phyloP scores from a whole-genome alignment of 2,113 vertebrate species.

The Pollachius pollachius region DNA sequence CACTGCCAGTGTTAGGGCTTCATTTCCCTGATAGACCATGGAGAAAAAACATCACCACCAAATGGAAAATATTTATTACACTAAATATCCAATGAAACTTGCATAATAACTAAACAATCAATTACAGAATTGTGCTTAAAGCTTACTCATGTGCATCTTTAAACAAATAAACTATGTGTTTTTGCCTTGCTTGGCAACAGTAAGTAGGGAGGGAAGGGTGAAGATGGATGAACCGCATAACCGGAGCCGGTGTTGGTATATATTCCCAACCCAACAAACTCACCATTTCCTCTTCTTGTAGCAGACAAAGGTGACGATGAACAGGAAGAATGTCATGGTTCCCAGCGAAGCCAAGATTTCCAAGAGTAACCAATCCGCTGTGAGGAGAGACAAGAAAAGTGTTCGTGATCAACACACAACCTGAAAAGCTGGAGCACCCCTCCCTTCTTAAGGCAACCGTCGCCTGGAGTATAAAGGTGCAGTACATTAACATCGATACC shows the following conservation, averaged over 20 bases:
- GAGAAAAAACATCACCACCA: not conserved
- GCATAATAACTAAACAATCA: no score
- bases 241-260: not conserved
- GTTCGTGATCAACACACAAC: no score
- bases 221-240: not conserved
- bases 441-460: no score
- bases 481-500: no score
- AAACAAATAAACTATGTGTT: not conserved
- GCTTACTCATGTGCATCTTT: no score
- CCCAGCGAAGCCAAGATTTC: constrained; percentile 71
- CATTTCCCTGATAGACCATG: no score
- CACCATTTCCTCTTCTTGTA: constrained; percentile 78
- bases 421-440: no score
- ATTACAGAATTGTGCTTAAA: no score
- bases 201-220: not conserved
- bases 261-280: constrained; percentile 3
- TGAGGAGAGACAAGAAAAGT: constrained; percentile 16
- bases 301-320: constrained; percentile 64
- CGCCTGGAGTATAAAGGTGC: no score
- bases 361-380: constrained; percentile 67
- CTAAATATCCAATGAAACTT: no score
- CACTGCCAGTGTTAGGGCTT: no score
- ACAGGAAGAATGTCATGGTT: constrained; percentile 47
- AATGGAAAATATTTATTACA: not conserved
- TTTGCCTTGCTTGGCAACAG: not conserved